A percentile compares a stretch with the other conserved stretches of the same genome.
Evolutionary conservation across 1,140 invertebrate species (phyloP).

Genomic region (Popillia japonica): DNA sequence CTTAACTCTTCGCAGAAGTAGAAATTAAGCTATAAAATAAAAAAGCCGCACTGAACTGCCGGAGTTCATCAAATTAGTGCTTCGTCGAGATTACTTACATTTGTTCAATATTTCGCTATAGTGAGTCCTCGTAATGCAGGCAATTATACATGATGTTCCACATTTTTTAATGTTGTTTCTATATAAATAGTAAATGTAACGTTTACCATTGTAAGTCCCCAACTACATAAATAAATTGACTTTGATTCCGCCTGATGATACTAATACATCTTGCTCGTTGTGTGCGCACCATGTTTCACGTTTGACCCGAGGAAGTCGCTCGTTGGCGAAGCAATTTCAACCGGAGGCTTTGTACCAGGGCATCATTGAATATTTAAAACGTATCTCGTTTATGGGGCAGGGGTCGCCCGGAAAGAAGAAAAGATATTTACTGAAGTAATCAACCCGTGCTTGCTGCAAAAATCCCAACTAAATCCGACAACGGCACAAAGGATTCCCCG

Average conservation of each 20-base stretch:
- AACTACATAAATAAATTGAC: not conserved
- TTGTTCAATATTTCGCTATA: too few species aligned
- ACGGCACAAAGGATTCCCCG: constrained; percentile 50
- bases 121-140: too few species aligned
- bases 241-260: not conserved
- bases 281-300: not conserved
- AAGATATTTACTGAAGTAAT: constrained; percentile 56
- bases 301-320: constrained; percentile 17
- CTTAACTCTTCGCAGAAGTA: too few species aligned
- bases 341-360: not conserved
- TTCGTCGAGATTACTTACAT: too few species aligned
- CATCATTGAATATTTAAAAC: constrained; percentile 36
- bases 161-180: not conserved
- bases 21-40: too few species aligned
- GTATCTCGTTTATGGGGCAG: constrained; percentile 30
- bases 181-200: not conserved
- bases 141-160: too few species aligned
- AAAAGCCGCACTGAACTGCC: too few species aligned
- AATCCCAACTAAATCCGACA: constrained; percentile 54
- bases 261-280: not conserved
- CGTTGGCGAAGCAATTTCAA: constrained; percentile 26
- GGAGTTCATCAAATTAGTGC: too few species aligned
- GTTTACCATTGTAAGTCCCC: not conserved
- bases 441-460: constrained; percentile 53
- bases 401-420: constrained; percentile 47